Base-by-base conservation (phyloP, 2,888 invertebrate genomes). In the Agrochola lychnidis region DNA sequence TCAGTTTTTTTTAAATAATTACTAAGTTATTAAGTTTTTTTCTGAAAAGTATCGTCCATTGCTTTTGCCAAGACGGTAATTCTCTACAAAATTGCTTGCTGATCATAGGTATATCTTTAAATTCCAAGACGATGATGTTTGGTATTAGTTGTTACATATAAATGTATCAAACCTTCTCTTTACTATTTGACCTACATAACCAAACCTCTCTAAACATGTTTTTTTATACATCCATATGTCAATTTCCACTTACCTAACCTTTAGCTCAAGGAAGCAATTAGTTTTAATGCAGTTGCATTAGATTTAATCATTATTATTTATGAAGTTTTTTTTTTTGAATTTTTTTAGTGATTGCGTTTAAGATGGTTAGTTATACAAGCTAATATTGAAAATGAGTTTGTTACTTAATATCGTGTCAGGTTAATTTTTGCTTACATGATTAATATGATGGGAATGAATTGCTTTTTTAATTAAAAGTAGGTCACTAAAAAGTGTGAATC, bases 221-320 rank as follows among this genome's bases (percentile, higher is more conserved):
- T 82, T 67, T 83, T 70, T 68, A 48, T 56, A 73, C 48, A 73
- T 64, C 70, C 73, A 64, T 76, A 78, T 77, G 81, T 81, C 79
- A 83, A 85, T 87, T 79, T 70, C 78, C 82, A 76, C 70, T 76
- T 70, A 80, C 70, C 70, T 51, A 87, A 87, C 88, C 88, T 88
- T 85, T 81, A 61, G 22, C 51, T 87, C 83, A 82, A 86, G 88
- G 88, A 88, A 88, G 88, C 86, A 84, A 88, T 88, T 86, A 87
- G 74, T 67, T 80, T 77, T 87, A 87, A 88, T 87, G 81, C 75
- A 82, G 22, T 79, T 78, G 75, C 82, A 86, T 88, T 86, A 76
- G 74, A 64, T 62, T 74, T 56, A 56, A 75, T 62, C 19, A 64
- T 78, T 76, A 78, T 72, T 67, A 53, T 67, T 76, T 70, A 68